Base-by-base conservation (phyloP, 2,888 invertebrate species). In the Apamea sordens region DNA sequence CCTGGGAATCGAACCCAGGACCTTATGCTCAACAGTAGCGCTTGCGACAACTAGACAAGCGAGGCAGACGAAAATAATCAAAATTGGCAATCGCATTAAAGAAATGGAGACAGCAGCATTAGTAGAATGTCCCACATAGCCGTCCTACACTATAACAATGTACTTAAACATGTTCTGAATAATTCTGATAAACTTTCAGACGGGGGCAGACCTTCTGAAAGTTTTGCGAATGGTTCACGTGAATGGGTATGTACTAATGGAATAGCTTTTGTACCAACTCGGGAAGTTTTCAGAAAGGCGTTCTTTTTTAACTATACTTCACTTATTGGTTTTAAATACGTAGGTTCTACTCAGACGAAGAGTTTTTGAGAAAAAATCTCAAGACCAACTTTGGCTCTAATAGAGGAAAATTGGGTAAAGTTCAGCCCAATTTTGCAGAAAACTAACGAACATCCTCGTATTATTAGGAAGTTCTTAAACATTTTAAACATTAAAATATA, bases 91-190 rank as follows among this genome's bases (percentile, higher is more conserved):
- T 53, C 2, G 0, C 4, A 75, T 32, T 21, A 64, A 13, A 21
- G 44, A 77, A 77, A 65, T 36, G 13, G 21, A 21, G 4, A 32
- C n/a, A 47, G 0, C 18, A 36, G 32, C 11, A 59, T 59, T 61
- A 36, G n/a, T 50, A n/a, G 53, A 53, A 18, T 24, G 15, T 3
- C 5, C 41, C 24, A 5, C 4, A 28, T 11, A 21, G 44, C 56
- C 32, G 11, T 47, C 36, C 47, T 24, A 28, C 10, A n/a, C 50
- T 5, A 15, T 41, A 80, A 70, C 41, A 59, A n/a, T 28, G 75
- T 63, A n/a, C n/a, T n/a, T n/a, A 21, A 61, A 47, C 50, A 83
- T 64, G 68, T 50, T 36, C 72, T 77, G 78, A 83, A 83, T 83
- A 78, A 68, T 78, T 83, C n/a, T 41, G 64, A 59, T 21, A 28